Conservation (phyloP, 2,888 invertebrate species). For the Gnatocerus cornutus region DNA sequence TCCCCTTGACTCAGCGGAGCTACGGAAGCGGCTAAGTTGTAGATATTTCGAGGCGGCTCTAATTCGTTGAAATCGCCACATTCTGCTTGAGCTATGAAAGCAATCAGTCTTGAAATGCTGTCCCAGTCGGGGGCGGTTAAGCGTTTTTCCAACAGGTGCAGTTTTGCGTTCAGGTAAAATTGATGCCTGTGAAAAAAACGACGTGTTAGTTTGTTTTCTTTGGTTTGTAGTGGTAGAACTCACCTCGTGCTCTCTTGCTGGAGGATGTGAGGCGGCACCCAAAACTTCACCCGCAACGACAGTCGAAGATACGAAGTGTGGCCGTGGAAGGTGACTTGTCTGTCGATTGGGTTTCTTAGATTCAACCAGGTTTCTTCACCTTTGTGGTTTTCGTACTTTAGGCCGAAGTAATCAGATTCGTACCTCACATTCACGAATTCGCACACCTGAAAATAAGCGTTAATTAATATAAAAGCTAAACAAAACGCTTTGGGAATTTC, state of each 20-base stretch:
- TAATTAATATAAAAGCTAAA: too few relatives aligned
- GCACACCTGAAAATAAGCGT: constrained; percentile 79
- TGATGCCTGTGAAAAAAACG: constrained; percentile 76
- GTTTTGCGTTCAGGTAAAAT: constrained; percentile 88
- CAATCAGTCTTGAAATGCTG: constrained; percentile 81
- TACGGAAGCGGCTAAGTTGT: constrained; percentile 78
- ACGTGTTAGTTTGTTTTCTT: background rate
- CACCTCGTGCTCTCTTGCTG: constrained; percentile 89
- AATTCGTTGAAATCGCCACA: constrained; percentile 80
- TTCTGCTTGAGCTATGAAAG: constrained; percentile 85
- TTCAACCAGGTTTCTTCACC: constrained; percentile 91
- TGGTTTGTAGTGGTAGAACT: constrained; percentile 37
- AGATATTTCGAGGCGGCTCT: constrained; percentile 76
- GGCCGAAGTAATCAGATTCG: constrained; percentile 91
- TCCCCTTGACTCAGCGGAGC: constrained; percentile 74
- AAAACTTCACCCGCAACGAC: constrained; percentile 88
- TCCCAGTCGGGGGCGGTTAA: constrained; percentile 81
- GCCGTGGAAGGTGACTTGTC: constrained; percentile 76
- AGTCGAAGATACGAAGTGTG: constrained; percentile 79
- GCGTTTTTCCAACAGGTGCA: constrained; percentile 83
- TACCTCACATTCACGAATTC: constrained; percentile 87
- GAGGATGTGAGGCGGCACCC: constrained; percentile 91
- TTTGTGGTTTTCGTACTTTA: constrained; percentile 76
- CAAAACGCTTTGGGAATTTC: background rate
- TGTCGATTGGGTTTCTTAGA: constrained; percentile 85